These are phyloP conservation scores for Aphaenogaster rudis DNA, from an alignment of 1,140 invertebrate genomes.

Conservation along the genomic window DNA sequence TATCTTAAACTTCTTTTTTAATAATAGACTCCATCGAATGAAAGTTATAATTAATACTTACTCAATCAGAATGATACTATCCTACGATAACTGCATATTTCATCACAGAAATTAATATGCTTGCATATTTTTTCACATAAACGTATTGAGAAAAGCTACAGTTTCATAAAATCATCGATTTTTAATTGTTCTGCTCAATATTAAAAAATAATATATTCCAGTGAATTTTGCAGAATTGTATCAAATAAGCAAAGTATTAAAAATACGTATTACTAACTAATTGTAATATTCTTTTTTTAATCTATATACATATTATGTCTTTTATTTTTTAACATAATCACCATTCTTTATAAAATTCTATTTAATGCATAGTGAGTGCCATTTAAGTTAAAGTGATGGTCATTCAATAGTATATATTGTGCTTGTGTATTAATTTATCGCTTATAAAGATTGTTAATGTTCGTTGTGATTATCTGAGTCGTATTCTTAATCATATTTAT, in stretches of 20 bases:
- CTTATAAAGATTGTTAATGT: constrained; percentile 8
- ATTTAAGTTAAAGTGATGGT: constrained; percentile 78
- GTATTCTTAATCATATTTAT: neutral
- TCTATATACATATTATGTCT: neutral
- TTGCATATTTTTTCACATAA: constrained; percentile 82
- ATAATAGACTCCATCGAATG: constrained; percentile 37
- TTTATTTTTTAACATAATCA: neutral
- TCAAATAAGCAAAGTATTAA: constrained; percentile 76
- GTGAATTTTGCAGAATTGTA: constrained; percentile 35
- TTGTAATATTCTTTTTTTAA: neutral
- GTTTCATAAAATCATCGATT: constrained; percentile 65
- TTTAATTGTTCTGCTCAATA: constrained; percentile 11
- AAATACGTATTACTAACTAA: constrained; percentile 79
- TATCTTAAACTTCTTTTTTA: constrained; percentile 16
- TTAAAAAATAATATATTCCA: neutral
- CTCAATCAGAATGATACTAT: constrained; percentile 53
- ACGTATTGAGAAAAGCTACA: constrained; percentile 66
- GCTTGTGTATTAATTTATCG: constrained; percentile 37
- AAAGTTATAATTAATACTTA: constrained; percentile 59
- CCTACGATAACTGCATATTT: constrained; percentile 71
- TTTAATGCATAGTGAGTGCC: constrained; percentile 80
- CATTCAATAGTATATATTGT: constrained; percentile 47
- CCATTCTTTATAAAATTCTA: constrained; percentile 58
- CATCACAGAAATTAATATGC: constrained; percentile 79
- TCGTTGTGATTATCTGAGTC: neutral